A percentile compares a stretch with the other conserved stretches of the same genome.
These are phyloP conservation scores for Frieseomelitta varia DNA, from an alignment of 1,140 invertebrate species.

Conservation along the genomic window DNA sequence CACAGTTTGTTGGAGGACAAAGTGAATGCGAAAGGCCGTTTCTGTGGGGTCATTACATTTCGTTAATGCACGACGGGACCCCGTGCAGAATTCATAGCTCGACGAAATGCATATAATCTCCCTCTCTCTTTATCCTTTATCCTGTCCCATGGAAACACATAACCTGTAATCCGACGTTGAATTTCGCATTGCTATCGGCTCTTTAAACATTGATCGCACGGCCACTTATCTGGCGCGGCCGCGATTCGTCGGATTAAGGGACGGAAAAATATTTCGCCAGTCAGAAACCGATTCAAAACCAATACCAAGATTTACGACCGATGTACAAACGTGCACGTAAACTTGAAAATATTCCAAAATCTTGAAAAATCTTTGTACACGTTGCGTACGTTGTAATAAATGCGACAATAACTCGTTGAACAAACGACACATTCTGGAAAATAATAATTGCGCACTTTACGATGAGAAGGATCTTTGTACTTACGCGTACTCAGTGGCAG, in stretches of 20 bases:
- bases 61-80: constrained; percentile 52
- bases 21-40: constrained; percentile 50
- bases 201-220: constrained; percentile 30
- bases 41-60: constrained; percentile 60
- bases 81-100: constrained; percentile 52
- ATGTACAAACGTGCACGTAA: neutral
- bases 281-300: neutral
- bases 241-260: neutral
- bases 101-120: constrained; percentile 3
- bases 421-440: no score
- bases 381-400: no score
- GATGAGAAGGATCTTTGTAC: no score
- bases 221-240: neutral
- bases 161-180: constrained; percentile 27
- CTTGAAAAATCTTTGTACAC: no score
- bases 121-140: no score
- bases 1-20: constrained; percentile 50
- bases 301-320: neutral
- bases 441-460: no score
- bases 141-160: neutral
- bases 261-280: constrained; percentile 11
- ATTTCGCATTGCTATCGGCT: constrained; percentile 18
- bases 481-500: no score
- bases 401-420: no score
- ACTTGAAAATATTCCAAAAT: no score